Evolutionary conservation across 2,888 invertebrate genomes (phyloP).

Genomic region (Congeria kusceri): DNA sequence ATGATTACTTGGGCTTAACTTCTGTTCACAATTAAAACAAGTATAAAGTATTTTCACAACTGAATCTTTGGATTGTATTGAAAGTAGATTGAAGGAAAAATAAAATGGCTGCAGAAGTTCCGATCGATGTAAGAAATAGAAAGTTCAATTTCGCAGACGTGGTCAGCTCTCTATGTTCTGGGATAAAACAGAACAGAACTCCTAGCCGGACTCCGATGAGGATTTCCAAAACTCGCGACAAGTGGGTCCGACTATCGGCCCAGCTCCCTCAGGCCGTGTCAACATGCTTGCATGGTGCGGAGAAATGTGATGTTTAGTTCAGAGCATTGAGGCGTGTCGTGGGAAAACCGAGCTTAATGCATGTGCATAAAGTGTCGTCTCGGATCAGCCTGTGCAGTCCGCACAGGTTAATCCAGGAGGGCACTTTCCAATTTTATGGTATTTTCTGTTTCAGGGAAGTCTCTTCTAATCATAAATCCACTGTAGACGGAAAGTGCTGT

Average conservation of each 20-base stretch:
- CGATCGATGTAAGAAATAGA: slow-evolving; percentile 5
- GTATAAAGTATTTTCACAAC: too few relatives aligned
- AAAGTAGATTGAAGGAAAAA: too few relatives aligned
- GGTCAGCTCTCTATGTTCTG: slow-evolving; percentile 46
- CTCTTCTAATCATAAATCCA: too few relatives aligned
- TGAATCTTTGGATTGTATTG: too few relatives aligned
- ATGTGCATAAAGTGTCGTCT: neutral
- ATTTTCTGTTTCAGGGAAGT: too few relatives aligned
- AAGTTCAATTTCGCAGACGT: slow-evolving; percentile 53
- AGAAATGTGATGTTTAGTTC: neutral
- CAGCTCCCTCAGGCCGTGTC: slow-evolving; percentile 56
- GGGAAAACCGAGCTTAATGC: neutral
- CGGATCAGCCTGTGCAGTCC: neutral
- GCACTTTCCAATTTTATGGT: too few relatives aligned
- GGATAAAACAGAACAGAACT: slow-evolving; percentile 1
- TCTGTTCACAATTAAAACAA: too few relatives aligned
- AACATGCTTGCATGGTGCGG: slow-evolving; percentile 55
- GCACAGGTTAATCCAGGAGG: too few relatives aligned
- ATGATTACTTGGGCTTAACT: too few relatives aligned
- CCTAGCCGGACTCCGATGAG: neutral
- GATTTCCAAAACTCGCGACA: slow-evolving; percentile 52
- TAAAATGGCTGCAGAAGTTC: too few relatives aligned
- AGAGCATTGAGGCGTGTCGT: too few relatives aligned
- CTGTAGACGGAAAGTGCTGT: too few relatives aligned
- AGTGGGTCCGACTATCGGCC: slow-evolving; percentile 50